These are phyloP conservation scores for Paraescarpia echinospica DNA, from an alignment of 1,140 invertebrate genomes.

Conservation along the genomic window DNA sequence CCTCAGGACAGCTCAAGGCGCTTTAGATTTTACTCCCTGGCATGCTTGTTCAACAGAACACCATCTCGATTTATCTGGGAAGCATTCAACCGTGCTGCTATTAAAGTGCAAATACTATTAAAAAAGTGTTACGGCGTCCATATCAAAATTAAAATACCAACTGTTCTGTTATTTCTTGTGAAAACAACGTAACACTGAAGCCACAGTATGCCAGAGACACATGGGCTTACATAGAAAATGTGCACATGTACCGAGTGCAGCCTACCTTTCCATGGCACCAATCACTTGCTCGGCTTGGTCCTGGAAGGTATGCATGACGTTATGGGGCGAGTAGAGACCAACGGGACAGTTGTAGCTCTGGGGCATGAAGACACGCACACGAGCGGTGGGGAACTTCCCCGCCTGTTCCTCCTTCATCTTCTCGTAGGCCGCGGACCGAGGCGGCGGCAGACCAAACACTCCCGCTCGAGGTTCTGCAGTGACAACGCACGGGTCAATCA, in stretches of 20 bases:
- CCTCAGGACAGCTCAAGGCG: too few species aligned
- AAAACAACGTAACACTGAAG: too few species aligned
- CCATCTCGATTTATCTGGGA: too few species aligned
- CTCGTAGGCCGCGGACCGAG: neutral
- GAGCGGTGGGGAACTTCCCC: neutral
- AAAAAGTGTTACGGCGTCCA: neutral
- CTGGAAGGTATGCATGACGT: slow-evolving; percentile 13
- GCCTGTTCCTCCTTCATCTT: slow-evolving; percentile 11
- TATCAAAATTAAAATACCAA: neutral
- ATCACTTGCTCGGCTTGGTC: slow-evolving; percentile 10
- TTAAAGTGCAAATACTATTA: neutral
- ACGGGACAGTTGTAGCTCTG: slow-evolving; percentile 8
- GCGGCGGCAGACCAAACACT: slow-evolving; percentile 1
- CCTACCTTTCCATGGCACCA: slow-evolving; percentile 2
- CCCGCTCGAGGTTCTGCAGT: neutral
- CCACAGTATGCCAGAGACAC: too few species aligned
- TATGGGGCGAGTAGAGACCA: slow-evolving; percentile 12
- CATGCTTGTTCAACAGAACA: too few species aligned
- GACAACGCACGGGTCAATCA: neutral
- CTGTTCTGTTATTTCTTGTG: neutral
- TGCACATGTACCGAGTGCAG: too few species aligned
- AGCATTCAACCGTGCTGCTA: too few species aligned
- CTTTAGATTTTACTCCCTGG: too few species aligned
- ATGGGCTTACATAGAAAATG: too few species aligned
- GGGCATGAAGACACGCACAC: slow-evolving; percentile 7